Conservation (phyloP, 1,140 invertebrate species). For the Drosophila pruinosa region DNA sequence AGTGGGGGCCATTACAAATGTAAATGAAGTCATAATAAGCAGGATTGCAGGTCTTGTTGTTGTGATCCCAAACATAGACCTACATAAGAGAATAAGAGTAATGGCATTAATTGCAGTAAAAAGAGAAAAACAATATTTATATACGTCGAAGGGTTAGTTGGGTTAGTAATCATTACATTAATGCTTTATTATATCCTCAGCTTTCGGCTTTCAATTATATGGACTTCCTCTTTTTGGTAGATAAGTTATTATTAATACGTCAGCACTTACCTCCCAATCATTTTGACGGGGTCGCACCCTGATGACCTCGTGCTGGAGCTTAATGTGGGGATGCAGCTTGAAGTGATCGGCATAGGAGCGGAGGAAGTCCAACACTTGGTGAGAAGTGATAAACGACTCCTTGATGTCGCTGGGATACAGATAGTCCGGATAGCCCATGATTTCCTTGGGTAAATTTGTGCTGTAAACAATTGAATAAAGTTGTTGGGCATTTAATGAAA, state of each 20-base stretch:
- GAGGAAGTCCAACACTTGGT: conserved; percentile 92
- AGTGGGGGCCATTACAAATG: conserved; percentile 94
- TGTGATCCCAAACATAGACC: conserved; percentile 85
- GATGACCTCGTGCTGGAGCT: conserved; percentile 80
- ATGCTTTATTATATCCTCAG: too few species aligned
- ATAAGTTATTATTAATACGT: too few species aligned
- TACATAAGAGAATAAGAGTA: conserved; percentile 23
- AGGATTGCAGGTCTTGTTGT: conserved; percentile 83
- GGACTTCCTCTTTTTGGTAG: too few species aligned
- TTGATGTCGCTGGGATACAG: conserved; percentile 86
- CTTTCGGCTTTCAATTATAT: too few species aligned
- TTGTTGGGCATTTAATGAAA: too few species aligned
- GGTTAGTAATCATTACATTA: too few species aligned
- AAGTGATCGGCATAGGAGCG: conserved; percentile 90
- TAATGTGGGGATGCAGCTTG: conserved; percentile 61
- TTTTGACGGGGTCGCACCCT: conserved; percentile 71
- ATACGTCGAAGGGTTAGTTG: too few species aligned
- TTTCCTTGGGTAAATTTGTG: conserved; percentile 95
- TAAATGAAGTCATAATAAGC: conserved; percentile 91
- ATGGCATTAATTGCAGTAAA: too few species aligned
- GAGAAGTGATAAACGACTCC: conserved; percentile 91
- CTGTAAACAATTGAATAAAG: conserved; percentile 84
- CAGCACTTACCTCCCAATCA: conserved; percentile 78
- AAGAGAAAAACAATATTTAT: too few species aligned
- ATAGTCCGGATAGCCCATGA: conserved; percentile 95